Evolutionary conservation across 2,888 invertebrate species (phyloP).

Genomic region (Diaphora mendica): DNA sequence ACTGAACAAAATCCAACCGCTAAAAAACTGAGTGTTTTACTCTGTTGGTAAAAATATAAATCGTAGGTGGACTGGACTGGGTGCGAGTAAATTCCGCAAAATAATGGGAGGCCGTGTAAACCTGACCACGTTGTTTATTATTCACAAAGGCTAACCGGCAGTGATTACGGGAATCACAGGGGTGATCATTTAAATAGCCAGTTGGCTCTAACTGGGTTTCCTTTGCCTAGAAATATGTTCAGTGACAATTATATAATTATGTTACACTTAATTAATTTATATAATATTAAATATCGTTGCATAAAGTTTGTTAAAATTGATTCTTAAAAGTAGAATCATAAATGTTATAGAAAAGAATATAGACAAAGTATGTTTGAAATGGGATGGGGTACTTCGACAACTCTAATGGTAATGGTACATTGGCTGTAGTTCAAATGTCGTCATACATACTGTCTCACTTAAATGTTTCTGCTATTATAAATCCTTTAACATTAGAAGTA

Average conservation of each 20-base stretch:
- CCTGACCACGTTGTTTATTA: conserved; percentile 45
- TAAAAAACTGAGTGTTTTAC: conserved; percentile 26
- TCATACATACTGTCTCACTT: too few species aligned
- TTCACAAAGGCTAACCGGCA: conserved; percentile 40
- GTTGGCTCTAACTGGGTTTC: conserved; percentile 22
- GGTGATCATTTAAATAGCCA: conserved; percentile 45
- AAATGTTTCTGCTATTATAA: too few species aligned
- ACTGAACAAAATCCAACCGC: neutral
- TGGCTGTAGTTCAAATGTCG: neutral
- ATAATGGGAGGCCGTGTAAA: conserved; percentile 38
- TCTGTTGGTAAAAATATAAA: conserved; percentile 40
- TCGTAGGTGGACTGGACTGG: conserved; percentile 26
- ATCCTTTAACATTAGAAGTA: too few species aligned
- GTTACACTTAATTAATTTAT: neutral
- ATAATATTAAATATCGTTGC: neutral
- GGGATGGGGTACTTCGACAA: too few species aligned
- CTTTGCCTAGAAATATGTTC: conserved; percentile 9
- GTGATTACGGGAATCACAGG: conserved; percentile 42
- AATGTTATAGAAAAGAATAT: too few species aligned
- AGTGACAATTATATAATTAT: neutral
- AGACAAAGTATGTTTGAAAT: too few species aligned
- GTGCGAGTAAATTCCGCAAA: conserved; percentile 39
- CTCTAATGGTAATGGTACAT: neutral
- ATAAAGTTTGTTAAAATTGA: too few species aligned
- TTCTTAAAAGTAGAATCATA: too few species aligned